These are phyloP conservation scores for Rhagonycha lutea DNA, from an alignment of 2,888 invertebrate genomes.

Conservation along the genomic window DNA sequence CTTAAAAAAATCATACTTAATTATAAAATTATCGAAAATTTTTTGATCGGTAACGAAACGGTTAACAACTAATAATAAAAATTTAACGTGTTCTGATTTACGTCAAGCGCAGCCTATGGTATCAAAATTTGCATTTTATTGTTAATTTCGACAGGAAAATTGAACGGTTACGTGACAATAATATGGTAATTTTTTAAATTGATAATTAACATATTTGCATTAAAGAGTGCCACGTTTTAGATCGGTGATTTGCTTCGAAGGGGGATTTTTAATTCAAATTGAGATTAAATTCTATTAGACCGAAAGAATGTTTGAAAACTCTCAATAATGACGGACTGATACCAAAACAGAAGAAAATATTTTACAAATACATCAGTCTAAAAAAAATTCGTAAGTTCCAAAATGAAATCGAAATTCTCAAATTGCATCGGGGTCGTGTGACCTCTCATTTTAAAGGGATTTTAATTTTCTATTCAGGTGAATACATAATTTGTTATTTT, in stretches of 20 bases:
- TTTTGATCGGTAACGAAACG: constrained; percentile 1
- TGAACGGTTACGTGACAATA: constrained; percentile 4
- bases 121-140: constrained; percentile 6
- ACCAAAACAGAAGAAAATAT: too few species aligned
- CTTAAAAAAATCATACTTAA: not conserved
- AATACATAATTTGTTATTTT: too few species aligned
- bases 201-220: not conserved
- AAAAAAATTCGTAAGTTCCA: too few species aligned
- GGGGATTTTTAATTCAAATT: not conserved
- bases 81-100: not conserved
- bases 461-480: too few species aligned
- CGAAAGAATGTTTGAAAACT: too few species aligned
- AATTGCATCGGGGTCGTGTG: too few species aligned
- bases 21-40: not conserved
- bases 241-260: not conserved
- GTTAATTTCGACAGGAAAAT: not conserved
- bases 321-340: too few species aligned
- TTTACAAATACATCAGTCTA: too few species aligned
- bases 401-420: too few species aligned
- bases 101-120: constrained; percentile 4
- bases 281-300: not conserved
- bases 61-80: not conserved
- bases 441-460: too few species aligned
- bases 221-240: not conserved
- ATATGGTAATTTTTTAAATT: not conserved